These are phyloP conservation scores for Drosophila suboccidentalis DNA, from an alignment of 2,888 invertebrate species.

Conservation along the genomic window DNA sequence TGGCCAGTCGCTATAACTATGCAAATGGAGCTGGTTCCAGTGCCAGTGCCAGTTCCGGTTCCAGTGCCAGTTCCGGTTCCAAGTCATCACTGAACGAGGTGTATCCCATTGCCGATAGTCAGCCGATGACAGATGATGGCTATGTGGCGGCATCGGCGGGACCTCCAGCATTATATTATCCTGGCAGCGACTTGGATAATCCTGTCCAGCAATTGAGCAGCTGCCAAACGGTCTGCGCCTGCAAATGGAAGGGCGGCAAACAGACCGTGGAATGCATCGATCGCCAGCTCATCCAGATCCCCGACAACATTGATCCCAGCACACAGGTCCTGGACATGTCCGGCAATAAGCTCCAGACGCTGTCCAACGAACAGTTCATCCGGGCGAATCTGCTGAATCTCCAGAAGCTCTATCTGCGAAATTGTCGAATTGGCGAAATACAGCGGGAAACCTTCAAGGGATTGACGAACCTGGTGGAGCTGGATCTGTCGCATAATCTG, in stretches of 20 bases:
- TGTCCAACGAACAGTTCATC: slow-evolving; percentile 93
- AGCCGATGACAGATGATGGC: slow-evolving; percentile 83
- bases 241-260: slow-evolving; percentile 98
- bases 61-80: not conserved
- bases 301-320: slow-evolving; percentile 93
- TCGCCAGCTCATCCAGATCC: slow-evolving; percentile 93
- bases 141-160: slow-evolving; percentile 61
- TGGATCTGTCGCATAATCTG: slow-evolving; percentile 94
- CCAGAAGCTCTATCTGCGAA: slow-evolving; percentile 93
- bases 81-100: slow-evolving; percentile 73
- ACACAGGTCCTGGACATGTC: slow-evolving; percentile 97
- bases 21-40: slow-evolving; percentile 46
- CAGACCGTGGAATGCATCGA: slow-evolving; percentile 96
- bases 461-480: slow-evolving; percentile 94
- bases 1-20: slow-evolving; percentile 67
- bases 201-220: slow-evolving; percentile 78
- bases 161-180: slow-evolving; percentile 24
- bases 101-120: slow-evolving; percentile 80
- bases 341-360: slow-evolving; percentile 93
- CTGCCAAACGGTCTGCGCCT: slow-evolving; percentile 91
- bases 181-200: slow-evolving; percentile 51
- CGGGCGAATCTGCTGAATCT: slow-evolving; percentile 93
- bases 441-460: slow-evolving; percentile 94
- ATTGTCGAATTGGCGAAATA: slow-evolving; percentile 94
- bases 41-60: slow-evolving; percentile 16